Evolutionary conservation across 2,888 invertebrate genomes (phyloP), one percentile per base, ranked within the genome.

Genomic region (Eulithis prunata): DNA sequence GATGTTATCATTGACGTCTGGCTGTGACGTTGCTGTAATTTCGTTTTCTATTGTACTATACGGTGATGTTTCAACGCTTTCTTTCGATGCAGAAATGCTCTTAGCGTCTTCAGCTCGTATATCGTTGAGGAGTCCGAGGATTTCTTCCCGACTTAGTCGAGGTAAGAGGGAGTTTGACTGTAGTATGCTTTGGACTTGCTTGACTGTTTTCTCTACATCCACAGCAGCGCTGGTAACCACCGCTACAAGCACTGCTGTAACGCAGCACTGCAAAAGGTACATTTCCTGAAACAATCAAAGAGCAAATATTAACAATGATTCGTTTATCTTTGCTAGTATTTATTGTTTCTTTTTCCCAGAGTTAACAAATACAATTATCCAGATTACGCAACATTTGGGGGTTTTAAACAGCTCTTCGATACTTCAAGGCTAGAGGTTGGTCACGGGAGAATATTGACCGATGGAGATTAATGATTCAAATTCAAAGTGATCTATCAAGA

Each of bases 181-280:
- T 8, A 96, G 86, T 74, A 96, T 93, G 45, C 83, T 93, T 77
- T 96, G 95, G 2, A 96, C 96, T 86, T 96, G 95, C 75, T 94
- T 90, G 6, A 96, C 94, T 8, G 96, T 96, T 71, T 91, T 93
- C 73, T 95, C 94, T 0, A 95, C 88, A 71, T 94, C 93, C 3
- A 94, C 85, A 55, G 88, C 88, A 46, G 85, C 83, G 7, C 78
- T 68, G 2, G 78, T 77, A 28, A 78, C 63, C 41, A 57, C 73
- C 63, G 76, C 70, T 41, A 77, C 68, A 12, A 86, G 66, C 62
- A 83, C 78, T 74, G 83, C 80, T 71, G 84, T 78, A 8, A 86
- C 46, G 76, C 82, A 87, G 82, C 85, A 86, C 83, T 81, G 84
- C 66, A 85, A 75, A 67, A 88, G 73, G 74, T 87, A 85, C 92